Evolutionary conservation across 92 coral and sea anemone species (phyloP).

Genomic region (Palythoa grandiflora): DNA sequence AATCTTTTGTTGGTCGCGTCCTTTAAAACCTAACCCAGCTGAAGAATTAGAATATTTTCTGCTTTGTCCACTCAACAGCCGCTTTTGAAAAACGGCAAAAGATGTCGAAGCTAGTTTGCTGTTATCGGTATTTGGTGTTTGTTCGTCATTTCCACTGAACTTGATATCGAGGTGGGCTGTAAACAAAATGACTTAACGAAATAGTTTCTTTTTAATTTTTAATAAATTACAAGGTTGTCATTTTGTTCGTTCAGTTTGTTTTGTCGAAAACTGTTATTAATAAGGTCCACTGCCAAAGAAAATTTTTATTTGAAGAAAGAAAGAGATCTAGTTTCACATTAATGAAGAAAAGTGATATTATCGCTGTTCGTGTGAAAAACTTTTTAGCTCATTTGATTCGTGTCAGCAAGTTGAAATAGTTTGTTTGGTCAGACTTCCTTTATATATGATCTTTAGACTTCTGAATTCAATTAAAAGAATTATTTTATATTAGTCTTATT

Average conservation of each 20-base stretch:
- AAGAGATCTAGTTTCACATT: neutral
- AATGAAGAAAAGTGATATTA: neutral
- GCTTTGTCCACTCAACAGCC: neutral
- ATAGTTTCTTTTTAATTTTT: slow-evolving; percentile 3
- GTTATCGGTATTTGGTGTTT: neutral
- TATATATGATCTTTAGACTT: neutral
- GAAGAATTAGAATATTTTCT: neutral
- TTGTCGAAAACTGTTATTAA: neutral
- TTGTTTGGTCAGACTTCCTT: neutral
- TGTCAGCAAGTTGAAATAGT: neutral
- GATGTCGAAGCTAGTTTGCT: neutral
- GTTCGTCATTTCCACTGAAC: neutral
- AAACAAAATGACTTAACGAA: slow-evolving; percentile 7
- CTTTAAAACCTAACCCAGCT: neutral
- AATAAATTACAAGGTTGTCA: neutral
- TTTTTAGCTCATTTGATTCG: neutral
- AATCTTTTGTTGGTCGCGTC: neutral
- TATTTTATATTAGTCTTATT: too few species aligned
- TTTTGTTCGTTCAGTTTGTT: neutral
- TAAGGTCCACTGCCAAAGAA: neutral
- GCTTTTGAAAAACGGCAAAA: neutral
- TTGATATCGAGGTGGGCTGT: neutral
- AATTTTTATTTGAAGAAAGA: neutral
- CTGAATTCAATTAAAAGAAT: neutral
- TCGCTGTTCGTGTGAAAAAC: neutral